These are phyloP conservation scores for Polyommatus icarus DNA, from an alignment of 2,888 invertebrate species.

Conservation along the genomic window DNA sequence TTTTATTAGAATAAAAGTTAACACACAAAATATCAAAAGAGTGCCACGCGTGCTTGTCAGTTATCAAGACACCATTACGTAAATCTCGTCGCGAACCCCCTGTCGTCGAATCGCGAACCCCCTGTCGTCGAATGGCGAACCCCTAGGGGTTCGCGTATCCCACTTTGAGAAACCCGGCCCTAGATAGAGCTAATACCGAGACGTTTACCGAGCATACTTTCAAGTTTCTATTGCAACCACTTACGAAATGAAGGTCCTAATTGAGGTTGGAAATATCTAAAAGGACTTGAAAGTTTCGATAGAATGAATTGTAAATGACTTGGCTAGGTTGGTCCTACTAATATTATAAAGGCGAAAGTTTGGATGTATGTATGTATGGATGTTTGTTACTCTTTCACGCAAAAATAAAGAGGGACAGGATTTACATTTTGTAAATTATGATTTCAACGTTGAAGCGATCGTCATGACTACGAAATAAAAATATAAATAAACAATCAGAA, in stretches of 20 bases:
- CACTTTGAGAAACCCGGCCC: too few relatives aligned
- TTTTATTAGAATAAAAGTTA: too few relatives aligned
- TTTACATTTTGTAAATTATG: background rate
- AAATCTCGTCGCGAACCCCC: too few relatives aligned
- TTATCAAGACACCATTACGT: too few relatives aligned
- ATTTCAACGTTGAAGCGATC: background rate
- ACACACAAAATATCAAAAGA: too few relatives aligned
- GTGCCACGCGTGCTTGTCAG: too few relatives aligned
- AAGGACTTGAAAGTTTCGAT: constrained; percentile 2
- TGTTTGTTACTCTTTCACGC: too few relatives aligned
- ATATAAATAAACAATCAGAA: background rate
- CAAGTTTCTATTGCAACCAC: constrained; percentile 16
- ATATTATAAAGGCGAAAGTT: too few relatives aligned
- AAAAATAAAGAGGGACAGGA: background rate
- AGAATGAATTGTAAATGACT: background rate
- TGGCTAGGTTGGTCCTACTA: background rate
- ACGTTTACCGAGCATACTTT: constrained; percentile 20
- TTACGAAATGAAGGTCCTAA: constrained; percentile 23
- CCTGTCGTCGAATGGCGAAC: too few relatives aligned
- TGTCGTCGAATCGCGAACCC: too few relatives aligned
- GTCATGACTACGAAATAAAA: background rate
- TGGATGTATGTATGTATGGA: too few relatives aligned
- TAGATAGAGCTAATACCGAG: background rate
- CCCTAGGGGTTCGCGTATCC: too few relatives aligned
- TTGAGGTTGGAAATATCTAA: constrained; percentile 10